Percentiles rank a stretch among this genome's conserved stretches.
These are phyloP conservation scores for Poicephalus gulielmi DNA, from an alignment of 2,113 vertebrate species.

Conservation along the genomic window DNA sequence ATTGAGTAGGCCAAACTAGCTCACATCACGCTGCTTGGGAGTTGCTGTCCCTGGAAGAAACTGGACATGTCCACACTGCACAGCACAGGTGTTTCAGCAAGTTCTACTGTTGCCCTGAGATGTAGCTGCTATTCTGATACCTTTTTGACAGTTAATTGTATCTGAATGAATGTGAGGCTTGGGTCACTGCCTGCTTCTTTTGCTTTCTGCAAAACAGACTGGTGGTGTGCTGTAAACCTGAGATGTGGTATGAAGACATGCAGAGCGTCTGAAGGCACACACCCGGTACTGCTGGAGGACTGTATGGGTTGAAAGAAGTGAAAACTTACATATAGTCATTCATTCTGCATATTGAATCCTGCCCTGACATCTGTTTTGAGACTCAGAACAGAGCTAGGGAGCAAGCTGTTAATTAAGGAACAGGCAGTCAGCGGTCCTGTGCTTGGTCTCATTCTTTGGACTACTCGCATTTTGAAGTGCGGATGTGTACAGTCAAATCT, in stretches of 20 bases:
- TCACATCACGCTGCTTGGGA: not conserved
- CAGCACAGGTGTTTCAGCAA: not conserved
- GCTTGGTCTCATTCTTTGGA: not conserved
- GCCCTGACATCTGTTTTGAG: not conserved
- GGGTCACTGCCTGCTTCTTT: not conserved
- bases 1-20: not conserved
- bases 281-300: accelerated
- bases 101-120: not conserved
- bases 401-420: not conserved
- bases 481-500: not conserved
- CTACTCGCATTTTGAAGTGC: not conserved
- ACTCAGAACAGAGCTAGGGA: not conserved
- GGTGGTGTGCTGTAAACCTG: not conserved
- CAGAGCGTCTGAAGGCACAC: not conserved
- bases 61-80: not conserved
- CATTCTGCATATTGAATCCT: not conserved
- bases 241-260: not conserved
- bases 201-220: not conserved
- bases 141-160: not conserved
- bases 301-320: not conserved
- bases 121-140: not conserved
- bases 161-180: not conserved
- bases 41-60: not conserved
- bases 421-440: not conserved
- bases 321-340: accelerated